Base-by-base conservation (phyloP, 2,797 vertebrate species). In the Cheracebus regulus region DNA sequence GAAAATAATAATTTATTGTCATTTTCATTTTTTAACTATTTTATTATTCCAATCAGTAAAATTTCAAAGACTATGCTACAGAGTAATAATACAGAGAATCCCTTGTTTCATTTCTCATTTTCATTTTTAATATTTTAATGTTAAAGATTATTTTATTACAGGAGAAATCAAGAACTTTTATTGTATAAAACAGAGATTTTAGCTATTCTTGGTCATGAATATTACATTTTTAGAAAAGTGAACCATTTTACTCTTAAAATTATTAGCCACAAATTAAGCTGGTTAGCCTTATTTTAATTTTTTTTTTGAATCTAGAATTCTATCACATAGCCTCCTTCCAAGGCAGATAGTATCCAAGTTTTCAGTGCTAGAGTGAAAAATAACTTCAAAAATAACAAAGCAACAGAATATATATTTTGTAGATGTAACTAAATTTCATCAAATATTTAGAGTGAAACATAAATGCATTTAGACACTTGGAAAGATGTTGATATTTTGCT, bases 401-500 rank as follows among this genome's bases (percentile, higher is more conserved):
- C 4, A 30, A 72, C 22, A n/a, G 1, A 17, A 82, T 50, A 61
- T 88, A 57, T 14, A 88, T 95, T 90, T 93, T 92, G n/a, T 46
- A 81, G 57, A 58, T 88, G 81, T 96, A 95, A 78, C 36, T 81
- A 96, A 88, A 88, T 88, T 84, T 88, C 75, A 82, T 95, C 70
- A 96, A 97, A 81, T 94, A 92, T 97, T 97, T 97, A 78, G 83
- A 93, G 33, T 84, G 48, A 96, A 95, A 89, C 75, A 96, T 83
- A 84, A 96, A 96, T 79, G 33, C 28, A 95, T 80, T 93, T 89
- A 92, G 55, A 88, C 61, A 89, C 61, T 95, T 94, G 72, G 57
- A 95, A 97, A 95, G 52, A 97, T 93, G 89, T 89, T 97, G 52
- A 93, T 97, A 93, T 94, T 96, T 96, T 89, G 64, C 86, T 92